A percentile compares a stretch with the other conserved stretches of the same genome.
phyloP scores from a whole-genome alignment of 2,113 vertebrate genomes.

The Perognathus longimembris region DNA sequence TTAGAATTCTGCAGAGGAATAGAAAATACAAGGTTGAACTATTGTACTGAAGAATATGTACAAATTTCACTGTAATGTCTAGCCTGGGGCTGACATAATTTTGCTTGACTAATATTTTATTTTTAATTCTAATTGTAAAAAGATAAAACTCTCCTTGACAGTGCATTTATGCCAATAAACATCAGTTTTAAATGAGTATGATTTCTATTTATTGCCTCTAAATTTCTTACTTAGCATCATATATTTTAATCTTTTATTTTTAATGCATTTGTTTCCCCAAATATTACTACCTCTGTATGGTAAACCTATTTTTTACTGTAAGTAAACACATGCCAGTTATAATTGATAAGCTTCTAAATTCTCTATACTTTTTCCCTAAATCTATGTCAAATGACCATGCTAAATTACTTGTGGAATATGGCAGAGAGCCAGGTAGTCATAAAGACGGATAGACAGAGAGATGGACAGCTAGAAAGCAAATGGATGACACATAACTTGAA shows the following conservation, averaged over 20 bases:
- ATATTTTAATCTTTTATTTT: constrained; percentile 37
- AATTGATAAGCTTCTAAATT: not conserved
- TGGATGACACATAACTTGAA: not conserved
- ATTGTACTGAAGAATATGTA: not conserved
- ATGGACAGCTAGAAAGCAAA: not conserved
- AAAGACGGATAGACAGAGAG: not conserved
- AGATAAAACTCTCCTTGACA: no score
- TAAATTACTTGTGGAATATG: not conserved
- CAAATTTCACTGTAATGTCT: not conserved
- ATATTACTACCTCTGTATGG: constrained; percentile 30
- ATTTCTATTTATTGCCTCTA: not conserved
- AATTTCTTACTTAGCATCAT: not conserved
- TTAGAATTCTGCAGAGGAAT: constrained; percentile 28
- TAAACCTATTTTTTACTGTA: constrained; percentile 36
- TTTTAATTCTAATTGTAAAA: not conserved
- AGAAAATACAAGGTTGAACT: not conserved
- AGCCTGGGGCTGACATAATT: constrained; percentile 22
- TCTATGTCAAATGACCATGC: not conserved
- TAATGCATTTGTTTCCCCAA: not conserved
- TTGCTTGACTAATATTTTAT: constrained; percentile 65
- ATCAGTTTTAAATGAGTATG: not conserved
- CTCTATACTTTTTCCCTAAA: not conserved
- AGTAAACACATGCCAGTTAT: constrained; percentile 21
- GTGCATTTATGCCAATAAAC: no score
- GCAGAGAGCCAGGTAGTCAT: not conserved